Base-by-base conservation (phyloP, 1,140 invertebrate genomes). In the Oryctes rhinoceros region DNA sequence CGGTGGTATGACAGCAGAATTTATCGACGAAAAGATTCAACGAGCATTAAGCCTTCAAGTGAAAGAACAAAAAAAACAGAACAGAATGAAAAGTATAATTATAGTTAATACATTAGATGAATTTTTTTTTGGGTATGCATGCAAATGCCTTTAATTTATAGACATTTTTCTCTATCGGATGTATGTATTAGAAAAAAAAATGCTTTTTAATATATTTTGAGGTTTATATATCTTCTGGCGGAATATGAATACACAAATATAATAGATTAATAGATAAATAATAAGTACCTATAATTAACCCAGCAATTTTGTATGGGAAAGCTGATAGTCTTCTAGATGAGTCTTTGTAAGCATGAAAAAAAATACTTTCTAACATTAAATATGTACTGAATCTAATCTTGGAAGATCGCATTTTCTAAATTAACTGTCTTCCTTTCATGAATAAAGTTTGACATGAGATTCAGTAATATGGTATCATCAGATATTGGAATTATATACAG, bases 41-140 rank as follows among this genome's bases (percentile, higher is more conserved):
- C n/a, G 53, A 59, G n/a, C 53, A 18, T 59, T 6, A 59, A 18
- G 53, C n/a, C 39, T 44, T 18, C 18, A 6, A 59, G 53, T 59
- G 15, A 59, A 59, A 59, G 53, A 59, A 15, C 15, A 18, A 59
- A 53, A 13, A 59, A 59, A 15, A 59, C 15, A 15, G 15, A 59
- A 15, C 15, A 18, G n/a, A 44, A 44, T 5, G 9, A 18, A 59
- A 59, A 59, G 13, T 59, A 59, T 59, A 59, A 59, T 59, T 59
- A 59, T 59, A 3, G 13, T 59, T 59, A 59, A 59, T 59, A 59
- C 18, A 59, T 59, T 59, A 59, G 18, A 59, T 59, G 53, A 59
- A 59, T 20, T n/a, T 59, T 59, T 59, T 59, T n/a, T 13, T 59
- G 6, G 53, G 53, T 59, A 59, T 59, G 53, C 53, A 44, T 44